These are phyloP conservation scores for Idaea straminata DNA, from an alignment of 2,888 invertebrate species.

Conservation along the genomic window DNA sequence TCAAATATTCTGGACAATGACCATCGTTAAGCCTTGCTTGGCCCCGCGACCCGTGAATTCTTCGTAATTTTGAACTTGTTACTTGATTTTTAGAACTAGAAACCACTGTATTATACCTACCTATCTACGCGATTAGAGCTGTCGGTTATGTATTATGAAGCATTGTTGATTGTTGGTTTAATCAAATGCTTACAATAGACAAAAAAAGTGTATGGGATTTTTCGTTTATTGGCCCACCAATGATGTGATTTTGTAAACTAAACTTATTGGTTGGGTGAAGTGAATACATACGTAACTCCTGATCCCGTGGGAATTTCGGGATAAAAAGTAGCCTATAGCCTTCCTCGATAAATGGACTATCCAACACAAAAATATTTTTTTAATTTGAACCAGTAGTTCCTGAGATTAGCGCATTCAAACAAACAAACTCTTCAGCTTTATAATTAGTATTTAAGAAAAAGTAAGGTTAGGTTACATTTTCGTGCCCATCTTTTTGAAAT, in stretches of 20 bases:
- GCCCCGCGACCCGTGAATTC: conserved; percentile 49
- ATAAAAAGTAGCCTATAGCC: too few species aligned
- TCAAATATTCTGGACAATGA: conserved; percentile 50
- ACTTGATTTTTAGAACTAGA: conserved; percentile 12
- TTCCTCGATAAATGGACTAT: too few species aligned
- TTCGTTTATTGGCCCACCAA: neutral
- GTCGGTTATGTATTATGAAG: neutral
- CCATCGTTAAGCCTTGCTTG: conserved; percentile 50
- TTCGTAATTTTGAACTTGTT: conserved; percentile 27
- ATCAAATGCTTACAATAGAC: neutral
- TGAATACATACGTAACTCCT: too few species aligned
- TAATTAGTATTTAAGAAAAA: too few species aligned
- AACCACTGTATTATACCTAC: neutral
- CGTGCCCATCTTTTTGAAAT: neutral
- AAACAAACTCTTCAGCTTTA: too few species aligned
- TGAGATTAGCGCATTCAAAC: too few species aligned
- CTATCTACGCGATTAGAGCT: neutral
- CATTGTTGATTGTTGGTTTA: neutral
- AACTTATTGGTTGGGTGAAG: too few species aligned
- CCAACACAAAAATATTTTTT: too few species aligned
- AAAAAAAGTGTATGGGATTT: neutral
- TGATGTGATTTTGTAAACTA: neutral
- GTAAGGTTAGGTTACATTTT: conserved; percentile 17
- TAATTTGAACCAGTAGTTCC: too few species aligned
- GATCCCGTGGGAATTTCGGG: too few species aligned